Evolutionary conservation across 30 jellyfish, hydroid and myxozoan genomes (phyloP), one percentile per base, ranked within the genome.

Genomic region (Sanderia malayensis): DNA sequence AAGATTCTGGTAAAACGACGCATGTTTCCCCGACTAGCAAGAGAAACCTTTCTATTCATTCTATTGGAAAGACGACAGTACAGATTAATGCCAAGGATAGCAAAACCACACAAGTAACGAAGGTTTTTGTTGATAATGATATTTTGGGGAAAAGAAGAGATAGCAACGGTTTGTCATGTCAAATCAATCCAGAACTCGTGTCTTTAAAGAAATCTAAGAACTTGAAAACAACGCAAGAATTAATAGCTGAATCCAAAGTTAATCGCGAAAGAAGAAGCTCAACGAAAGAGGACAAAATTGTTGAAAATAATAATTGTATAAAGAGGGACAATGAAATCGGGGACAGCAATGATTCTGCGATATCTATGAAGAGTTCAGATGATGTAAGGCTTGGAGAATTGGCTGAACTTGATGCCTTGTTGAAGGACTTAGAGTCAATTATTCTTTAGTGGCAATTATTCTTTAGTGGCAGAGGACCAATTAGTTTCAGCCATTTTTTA

Each of bases 381-480:
- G 64, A 49, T 49, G 64, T 24, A 3, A 8, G 46, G 28, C 72
- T 53, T 1, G 71, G 18, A 47, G 89, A 37, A 33, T 22, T 78
- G 19, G 62, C 62, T 52, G 81, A 78, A 27, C 46, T 78, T 11
- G 89, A 78, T 49, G 66, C 74, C n/a, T 65, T 78, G 67, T 57
- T 78, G 20, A 33, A 37, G 44, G 89, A 78, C 28, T 66, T 78
- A 4, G 82, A 78, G 24, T n/a, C n/a, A n/a, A n/a, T n/a, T n/a
- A n/a, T n/a, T n/a, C n/a, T n/a, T n/a, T n/a, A n/a, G n/a, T n/a
- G n/a, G n/a, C n/a, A n/a, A n/a, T n/a, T n/a, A n/a, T n/a, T n/a
- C n/a, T n/a, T n/a, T n/a, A n/a, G n/a, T n/a, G n/a, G n/a, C n/a
- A n/a, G n/a, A n/a, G n/a, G n/a, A n/a, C n/a, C n/a, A n/a, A n/a